Conservation (phyloP, 2,113 vertebrate genomes). For the Hystrix brachyura region DNA sequence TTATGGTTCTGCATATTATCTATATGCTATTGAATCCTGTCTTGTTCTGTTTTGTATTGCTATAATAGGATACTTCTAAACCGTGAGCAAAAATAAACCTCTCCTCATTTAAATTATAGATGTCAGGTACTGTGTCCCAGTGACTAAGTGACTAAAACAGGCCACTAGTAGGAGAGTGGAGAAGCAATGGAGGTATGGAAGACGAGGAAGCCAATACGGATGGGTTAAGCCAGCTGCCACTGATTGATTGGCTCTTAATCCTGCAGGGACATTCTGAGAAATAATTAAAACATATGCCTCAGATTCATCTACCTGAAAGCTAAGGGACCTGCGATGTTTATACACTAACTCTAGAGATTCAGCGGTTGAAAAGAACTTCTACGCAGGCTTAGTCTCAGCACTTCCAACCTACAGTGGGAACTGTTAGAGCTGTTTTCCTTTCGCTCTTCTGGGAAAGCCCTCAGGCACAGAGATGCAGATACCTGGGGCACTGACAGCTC, state of each 20-base stretch:
- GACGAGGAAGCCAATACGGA: background rate
- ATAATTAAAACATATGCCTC: background rate
- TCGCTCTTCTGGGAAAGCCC: background rate
- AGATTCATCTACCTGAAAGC: background rate
- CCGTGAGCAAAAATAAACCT: background rate
- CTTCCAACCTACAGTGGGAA: background rate
- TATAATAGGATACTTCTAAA: background rate
- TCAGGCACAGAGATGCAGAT: background rate
- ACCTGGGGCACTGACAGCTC: background rate
- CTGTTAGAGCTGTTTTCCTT: background rate
- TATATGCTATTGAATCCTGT: background rate
- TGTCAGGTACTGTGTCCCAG: background rate
- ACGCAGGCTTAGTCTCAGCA: background rate
- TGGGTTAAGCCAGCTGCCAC: background rate
- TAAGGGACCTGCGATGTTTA: background rate
- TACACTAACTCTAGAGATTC: background rate
- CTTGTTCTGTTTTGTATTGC: background rate
- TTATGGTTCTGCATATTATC: conserved; percentile 7
- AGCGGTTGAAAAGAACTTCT: background rate
- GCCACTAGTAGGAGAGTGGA: background rate
- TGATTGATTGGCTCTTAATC: background rate
- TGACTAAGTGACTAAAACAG: background rate
- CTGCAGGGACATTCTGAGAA: background rate
- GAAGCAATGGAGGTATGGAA: background rate
- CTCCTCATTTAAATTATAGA: background rate